Percentiles rank a stretch among this genome's conserved stretches.
These are phyloP conservation scores for Takifugu rubripes DNA, from an alignment of 2,797 vertebrate genomes.

Conservation along the genomic window DNA sequence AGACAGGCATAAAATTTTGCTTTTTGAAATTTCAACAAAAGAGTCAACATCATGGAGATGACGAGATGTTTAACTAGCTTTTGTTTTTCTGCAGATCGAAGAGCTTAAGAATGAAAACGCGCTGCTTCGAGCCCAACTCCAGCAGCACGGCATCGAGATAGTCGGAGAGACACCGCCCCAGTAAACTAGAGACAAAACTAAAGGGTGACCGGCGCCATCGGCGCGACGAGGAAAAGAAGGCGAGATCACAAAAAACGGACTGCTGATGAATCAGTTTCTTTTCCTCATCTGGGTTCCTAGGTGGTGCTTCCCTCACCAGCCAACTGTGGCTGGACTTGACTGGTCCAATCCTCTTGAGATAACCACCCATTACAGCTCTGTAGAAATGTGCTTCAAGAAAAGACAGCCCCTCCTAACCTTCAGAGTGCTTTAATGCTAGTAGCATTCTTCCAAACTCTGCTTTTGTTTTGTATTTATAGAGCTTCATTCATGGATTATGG, in stretches of 20 bases:
- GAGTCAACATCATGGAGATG: slow-evolving; percentile 16
- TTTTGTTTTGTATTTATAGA: slow-evolving; percentile 58
- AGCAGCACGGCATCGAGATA: slow-evolving; percentile 82
- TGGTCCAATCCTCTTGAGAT: slow-evolving; percentile 54
- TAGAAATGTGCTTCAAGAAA: slow-evolving; percentile 52
- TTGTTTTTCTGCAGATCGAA: slow-evolving; percentile 75
- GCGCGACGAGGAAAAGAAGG: slow-evolving; percentile 32
- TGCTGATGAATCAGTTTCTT: slow-evolving; percentile 51
- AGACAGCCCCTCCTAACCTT: slow-evolving; percentile 35
- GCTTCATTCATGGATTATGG: slow-evolving; percentile 55
- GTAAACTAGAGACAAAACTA: slow-evolving; percentile 50
- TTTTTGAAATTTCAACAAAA: slow-evolving; percentile 37
- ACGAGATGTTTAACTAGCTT: background rate
- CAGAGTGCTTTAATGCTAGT: slow-evolving; percentile 41
- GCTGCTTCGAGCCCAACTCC: slow-evolving; percentile 82
- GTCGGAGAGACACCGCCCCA: slow-evolving; percentile 78
- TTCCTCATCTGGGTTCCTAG: slow-evolving; percentile 45
- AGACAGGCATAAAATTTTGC: slow-evolving; percentile 42
- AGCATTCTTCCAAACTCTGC: slow-evolving; percentile 46
- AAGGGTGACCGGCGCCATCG: slow-evolving; percentile 21
- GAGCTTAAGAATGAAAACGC: slow-evolving; percentile 89
- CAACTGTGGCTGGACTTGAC: slow-evolving; percentile 53
- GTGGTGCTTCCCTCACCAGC: slow-evolving; percentile 39
- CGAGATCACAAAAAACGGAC: slow-evolving; percentile 25
- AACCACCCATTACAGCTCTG: slow-evolving; percentile 42